Evolutionary conservation across 2,797 vertebrate species (phyloP), one percentile per base, ranked within the genome.

Genomic region (Sebastiscus albofasciatus): DNA sequence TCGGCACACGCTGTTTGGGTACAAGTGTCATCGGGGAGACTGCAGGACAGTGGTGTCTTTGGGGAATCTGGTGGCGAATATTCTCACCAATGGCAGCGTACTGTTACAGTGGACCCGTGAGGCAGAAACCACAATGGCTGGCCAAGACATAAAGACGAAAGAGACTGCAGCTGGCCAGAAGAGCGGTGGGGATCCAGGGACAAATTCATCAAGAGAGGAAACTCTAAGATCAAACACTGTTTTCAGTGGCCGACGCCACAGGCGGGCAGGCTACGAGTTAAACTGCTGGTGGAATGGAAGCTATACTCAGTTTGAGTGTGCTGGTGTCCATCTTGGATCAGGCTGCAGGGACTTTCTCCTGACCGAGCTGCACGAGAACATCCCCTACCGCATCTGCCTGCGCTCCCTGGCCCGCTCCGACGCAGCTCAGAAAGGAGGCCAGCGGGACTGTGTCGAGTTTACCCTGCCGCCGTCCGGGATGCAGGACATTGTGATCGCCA

Each of bases 271-370:
- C 79, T 99, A 96, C 82, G 92, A 94, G 71, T 92, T 99, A 61
- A 97, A 96, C 93, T 99, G 98, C 96, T 97, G 97, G 90, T 99
- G 98, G 98, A 98, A 97, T 71, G 98, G 98, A 61, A 97, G 97
- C 93, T 97, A 97, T 90, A 97, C 97, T 39, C 97, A 97, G 75
- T 99, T 99, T 81, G 97, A 97, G 67, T 99, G 98, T 79, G 96
- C 97, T 8, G 95, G 95, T 76, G 97, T 98, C 87, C 96, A 96
- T 70, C 95, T 99, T 12, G 98, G 97, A 16, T 93, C 96, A 8
- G 89, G 96, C 64, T 99, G 98, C 91, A 96, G 96, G 75, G 98
- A 99, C 89, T 98, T 97, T 79, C 93, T 99, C 84, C 92, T 99
- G 76, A 93, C 91, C 11, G 97, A 97, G 79, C 96, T 99, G 81